Conservation (phyloP, 2,113 vertebrate genomes). For the Neogale vison region DNA sequence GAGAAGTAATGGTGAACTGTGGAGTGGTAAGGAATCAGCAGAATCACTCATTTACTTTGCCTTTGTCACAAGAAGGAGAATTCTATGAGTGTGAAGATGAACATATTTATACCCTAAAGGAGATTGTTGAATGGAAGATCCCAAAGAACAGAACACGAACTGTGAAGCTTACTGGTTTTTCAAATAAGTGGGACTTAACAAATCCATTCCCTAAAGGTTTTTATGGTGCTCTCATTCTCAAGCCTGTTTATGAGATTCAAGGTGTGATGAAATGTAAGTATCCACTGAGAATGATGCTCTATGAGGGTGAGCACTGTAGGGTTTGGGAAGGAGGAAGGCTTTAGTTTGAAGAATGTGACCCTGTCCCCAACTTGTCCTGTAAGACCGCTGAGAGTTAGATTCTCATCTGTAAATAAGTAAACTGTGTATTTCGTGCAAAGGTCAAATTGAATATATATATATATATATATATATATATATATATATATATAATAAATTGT, state of each 20-base stretch:
- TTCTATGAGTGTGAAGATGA: constrained; percentile 91
- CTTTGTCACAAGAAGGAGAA: constrained; percentile 85
- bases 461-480: not conserved
- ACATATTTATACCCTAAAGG: constrained; percentile 89
- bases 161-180: constrained; percentile 84
- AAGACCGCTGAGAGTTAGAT: not conserved
- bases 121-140: constrained; percentile 91
- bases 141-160: constrained; percentile 85
- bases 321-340: not conserved
- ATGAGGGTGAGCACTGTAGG: not conserved
- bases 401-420: not conserved
- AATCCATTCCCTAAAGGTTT: constrained; percentile 84
- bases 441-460: not conserved
- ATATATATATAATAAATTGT: not conserved
- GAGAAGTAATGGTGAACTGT: constrained; percentile 81
- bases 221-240: constrained; percentile 83
- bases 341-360: not conserved
- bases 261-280: constrained; percentile 91
- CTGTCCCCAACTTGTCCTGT: not conserved
- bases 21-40: constrained; percentile 78
- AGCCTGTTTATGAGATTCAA: constrained; percentile 89
- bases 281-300: not conserved
- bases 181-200: constrained; percentile 67
- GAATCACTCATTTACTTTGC: constrained; percentile 82
- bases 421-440: not conserved